These are phyloP conservation scores for Alectoris magna DNA, from an alignment of 2,797 vertebrate species.

Conservation along the genomic window DNA sequence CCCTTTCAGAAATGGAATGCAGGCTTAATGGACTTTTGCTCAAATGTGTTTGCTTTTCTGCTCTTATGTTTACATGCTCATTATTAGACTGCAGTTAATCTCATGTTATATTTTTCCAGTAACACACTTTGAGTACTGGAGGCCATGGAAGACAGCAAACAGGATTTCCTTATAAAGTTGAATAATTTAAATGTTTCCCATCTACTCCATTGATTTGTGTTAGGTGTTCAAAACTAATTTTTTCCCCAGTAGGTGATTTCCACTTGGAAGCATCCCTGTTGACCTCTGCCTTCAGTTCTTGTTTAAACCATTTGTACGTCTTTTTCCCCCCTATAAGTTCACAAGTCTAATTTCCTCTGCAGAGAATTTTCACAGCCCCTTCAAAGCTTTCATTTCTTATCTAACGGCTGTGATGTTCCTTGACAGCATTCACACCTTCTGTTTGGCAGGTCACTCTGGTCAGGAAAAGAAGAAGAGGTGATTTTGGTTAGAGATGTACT, in stretches of 20 bases:
- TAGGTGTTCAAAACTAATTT: constrained; percentile 76
- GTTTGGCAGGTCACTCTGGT: constrained; percentile 55
- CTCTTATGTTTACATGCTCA: not conserved
- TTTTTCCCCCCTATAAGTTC: constrained; percentile 38
- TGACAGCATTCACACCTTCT: constrained; percentile 37
- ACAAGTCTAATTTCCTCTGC: constrained; percentile 75
- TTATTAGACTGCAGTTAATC: not conserved
- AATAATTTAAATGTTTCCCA: constrained; percentile 50
- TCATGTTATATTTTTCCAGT: constrained; percentile 1
- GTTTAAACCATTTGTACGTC: constrained; percentile 55
- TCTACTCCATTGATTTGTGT: constrained; percentile 54
- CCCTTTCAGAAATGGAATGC: not conserved
- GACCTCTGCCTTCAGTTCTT: constrained; percentile 60
- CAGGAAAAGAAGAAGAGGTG: constrained; percentile 18
- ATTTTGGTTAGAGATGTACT: constrained; percentile 1
- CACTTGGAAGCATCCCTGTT: constrained; percentile 56
- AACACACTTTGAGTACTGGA: not conserved
- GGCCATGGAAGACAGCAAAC: not conserved
- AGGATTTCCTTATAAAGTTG: constrained; percentile 32
- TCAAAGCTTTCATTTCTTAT: constrained; percentile 71
- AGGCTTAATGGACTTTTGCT: not conserved
- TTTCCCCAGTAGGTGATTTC: constrained; percentile 71
- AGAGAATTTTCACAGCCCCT: constrained; percentile 67
- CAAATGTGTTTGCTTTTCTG: not conserved
- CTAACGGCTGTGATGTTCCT: constrained; percentile 50